Evolutionary conservation across 2,888 invertebrate genomes (phyloP).

Genomic region (Thymelicus lineola): DNA sequence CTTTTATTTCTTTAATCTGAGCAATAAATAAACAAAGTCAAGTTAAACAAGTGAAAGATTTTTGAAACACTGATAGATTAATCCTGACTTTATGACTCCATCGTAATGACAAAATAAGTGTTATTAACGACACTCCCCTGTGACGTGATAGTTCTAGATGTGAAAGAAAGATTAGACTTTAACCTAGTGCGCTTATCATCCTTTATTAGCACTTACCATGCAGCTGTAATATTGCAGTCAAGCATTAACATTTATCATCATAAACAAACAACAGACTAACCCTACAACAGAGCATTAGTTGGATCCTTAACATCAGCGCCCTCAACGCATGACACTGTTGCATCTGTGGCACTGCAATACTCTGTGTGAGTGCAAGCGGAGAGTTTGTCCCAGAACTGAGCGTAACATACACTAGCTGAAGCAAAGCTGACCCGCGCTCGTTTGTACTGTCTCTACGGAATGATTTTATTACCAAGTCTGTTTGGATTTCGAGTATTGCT

Average conservation of each 20-base stretch:
- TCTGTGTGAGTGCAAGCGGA: constrained; percentile 62
- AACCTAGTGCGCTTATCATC: no score
- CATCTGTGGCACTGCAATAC: constrained; percentile 45
- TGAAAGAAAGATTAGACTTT: no score
- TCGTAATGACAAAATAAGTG: no score
- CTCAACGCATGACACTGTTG: constrained; percentile 65
- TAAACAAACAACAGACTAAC: constrained; percentile 53
- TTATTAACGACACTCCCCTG: no score
- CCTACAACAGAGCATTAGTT: constrained; percentile 70
- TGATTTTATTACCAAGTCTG: constrained; percentile 62
- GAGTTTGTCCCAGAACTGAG: constrained; percentile 61
- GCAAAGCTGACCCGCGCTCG: constrained; percentile 62
- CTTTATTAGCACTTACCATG: no score
- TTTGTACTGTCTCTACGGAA: constrained; percentile 63
- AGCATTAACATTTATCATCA: background rate
- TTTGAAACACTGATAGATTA: no score
- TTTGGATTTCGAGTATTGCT: constrained; percentile 66
- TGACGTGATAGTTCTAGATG: no score
- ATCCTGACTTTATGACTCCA: no score
- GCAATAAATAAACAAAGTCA: no score
- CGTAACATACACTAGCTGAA: constrained; percentile 68
- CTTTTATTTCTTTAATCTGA: no score
- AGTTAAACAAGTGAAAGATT: no score
- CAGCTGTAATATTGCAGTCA: no score
- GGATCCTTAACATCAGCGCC: constrained; percentile 74